Base-by-base conservation (phyloP, 2,888 invertebrate species). In the Tetanocera ferruginea region DNA sequence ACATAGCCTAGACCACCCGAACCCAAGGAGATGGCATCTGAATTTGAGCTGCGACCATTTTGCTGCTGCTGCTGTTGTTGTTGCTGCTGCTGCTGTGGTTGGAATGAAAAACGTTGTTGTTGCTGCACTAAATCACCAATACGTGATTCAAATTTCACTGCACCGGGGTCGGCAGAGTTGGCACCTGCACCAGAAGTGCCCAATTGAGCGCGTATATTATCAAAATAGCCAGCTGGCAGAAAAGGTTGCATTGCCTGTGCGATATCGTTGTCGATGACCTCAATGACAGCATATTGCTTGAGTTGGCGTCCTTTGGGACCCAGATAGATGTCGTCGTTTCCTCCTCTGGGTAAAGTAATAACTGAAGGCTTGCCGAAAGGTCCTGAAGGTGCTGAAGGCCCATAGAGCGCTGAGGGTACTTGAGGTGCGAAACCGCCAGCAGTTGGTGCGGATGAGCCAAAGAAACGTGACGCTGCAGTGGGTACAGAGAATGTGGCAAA, bases 1-100 rank as follows among this genome's bases (percentile, higher is more conserved):
- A 90, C 88, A 76, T 88, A 90, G 3, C 90, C 90, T 70, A 90
- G 80, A 5, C 89, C 88, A 0, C 90, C 90, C 0, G 90, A 90
- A 2, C 90, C 90, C 69, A 90, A 70, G 3, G 90, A 88, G 31
- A 90, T 81, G 52, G 86, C 81, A 77, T 86, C 85, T 49, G 64
- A 79, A 2, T n/a, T 25, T 23, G 51, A 74, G 5, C 78, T 75
- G 17, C 74, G 70, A 28, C 80, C 81, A 0, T 82, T 37, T 19
- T 83, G 82, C 0, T 80, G 77, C 79, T 83, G 85, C 8, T 83
- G 66, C 8, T 81, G 70, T 3, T 79, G 69, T 1, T 81, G 80
- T 75, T 85, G 85, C 67, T 84, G 85, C 52, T 82, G 66, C 5
- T 25, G 78, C 3, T 60, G 43, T 19, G 75, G 57, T 81, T 83